Base-by-base conservation (phyloP, 2,797 vertebrate genomes). In the Botia almorhae region DNA sequence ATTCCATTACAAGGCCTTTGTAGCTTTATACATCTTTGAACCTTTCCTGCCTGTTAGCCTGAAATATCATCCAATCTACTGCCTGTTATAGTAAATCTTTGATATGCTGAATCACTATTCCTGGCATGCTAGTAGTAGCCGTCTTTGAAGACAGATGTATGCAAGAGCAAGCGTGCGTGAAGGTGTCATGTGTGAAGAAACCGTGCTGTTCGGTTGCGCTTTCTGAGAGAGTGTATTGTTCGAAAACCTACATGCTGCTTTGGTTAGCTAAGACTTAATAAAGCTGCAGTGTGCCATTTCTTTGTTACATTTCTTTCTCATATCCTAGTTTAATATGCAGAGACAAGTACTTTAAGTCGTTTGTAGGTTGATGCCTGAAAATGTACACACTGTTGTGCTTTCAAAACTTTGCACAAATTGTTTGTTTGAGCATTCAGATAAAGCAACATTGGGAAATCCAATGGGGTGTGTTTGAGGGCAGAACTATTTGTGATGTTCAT, bases 31-130 rank as follows among this genome's bases (percentile, higher is more conserved):
- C 48, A 13, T 55, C 39, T 55, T 67, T 74, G 67, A 69, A 61
- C 33, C 33, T 12, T 71, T 33, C 46, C 23, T 4, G 89, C 85
- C 81, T 65, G 48, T 55, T 56, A 60, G 84, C 68, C 78, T 65
- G 78, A 85, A 17, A 46, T 80, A 69, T 71, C 46, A 48, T 87
- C 77, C 67, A 80, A 74, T 76, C 53, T 72, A 51, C 70, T 61
- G 23, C 51, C 69, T 67, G 67, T 86, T 86, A 74, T 73, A 69
- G 60, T 68, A 19, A 69, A 56, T 65, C 23, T 61, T 16, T 61
- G 23, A 33, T 16, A 14, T 29, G 43, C 85, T 83, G 78, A 90
- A 76, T 90, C 87, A 89, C 76, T 69, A n/a, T 85, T 69, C 69
- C 76, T 87, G 86, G 83, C 74, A 80, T 81, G 33, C 16, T 43